These are phyloP conservation scores for Lasiurus cinereus DNA, from an alignment of 2,113 vertebrate genomes.

Conservation along the genomic window DNA sequence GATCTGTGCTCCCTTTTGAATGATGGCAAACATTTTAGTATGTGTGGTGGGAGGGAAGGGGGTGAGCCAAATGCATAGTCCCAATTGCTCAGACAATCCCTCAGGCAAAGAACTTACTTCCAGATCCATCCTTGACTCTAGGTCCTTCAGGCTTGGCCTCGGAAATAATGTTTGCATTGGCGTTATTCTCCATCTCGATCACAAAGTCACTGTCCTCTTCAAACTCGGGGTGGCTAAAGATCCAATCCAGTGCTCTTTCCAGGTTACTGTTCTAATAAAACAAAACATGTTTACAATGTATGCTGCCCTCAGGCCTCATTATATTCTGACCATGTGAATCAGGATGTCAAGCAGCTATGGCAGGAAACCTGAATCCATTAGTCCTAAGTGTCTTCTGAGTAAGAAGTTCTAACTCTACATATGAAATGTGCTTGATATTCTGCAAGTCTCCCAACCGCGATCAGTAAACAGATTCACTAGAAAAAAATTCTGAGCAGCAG, in stretches of 20 bases:
- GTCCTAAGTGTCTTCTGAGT: constrained; percentile 35
- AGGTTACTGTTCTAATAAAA: constrained; percentile 95
- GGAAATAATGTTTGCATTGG: constrained; percentile 92
- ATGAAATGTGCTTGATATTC: background rate
- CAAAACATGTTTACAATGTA: constrained; percentile 59
- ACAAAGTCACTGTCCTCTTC: constrained; percentile 91
- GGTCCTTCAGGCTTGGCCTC: constrained; percentile 92
- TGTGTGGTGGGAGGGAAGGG: background rate
- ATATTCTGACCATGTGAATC: background rate
- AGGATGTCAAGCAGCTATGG: background rate
- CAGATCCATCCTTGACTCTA: constrained; percentile 95
- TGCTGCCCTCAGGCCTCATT: background rate
- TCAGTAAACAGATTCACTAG: background rate
- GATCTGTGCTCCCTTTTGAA: background rate
- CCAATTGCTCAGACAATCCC: background rate
- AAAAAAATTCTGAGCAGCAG: constrained; percentile 35
- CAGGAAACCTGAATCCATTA: background rate
- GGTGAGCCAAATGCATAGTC: background rate
- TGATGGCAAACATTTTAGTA: background rate
- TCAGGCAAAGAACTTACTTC: constrained; percentile 91
- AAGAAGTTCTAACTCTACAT: background rate
- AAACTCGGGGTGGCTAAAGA: constrained; percentile 94
- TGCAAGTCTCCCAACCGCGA: background rate
- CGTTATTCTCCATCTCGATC: constrained; percentile 91
- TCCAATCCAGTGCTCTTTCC: constrained; percentile 97